Base-by-base conservation (phyloP, 2,113 vertebrate genomes). In the Progne subis region DNA sequence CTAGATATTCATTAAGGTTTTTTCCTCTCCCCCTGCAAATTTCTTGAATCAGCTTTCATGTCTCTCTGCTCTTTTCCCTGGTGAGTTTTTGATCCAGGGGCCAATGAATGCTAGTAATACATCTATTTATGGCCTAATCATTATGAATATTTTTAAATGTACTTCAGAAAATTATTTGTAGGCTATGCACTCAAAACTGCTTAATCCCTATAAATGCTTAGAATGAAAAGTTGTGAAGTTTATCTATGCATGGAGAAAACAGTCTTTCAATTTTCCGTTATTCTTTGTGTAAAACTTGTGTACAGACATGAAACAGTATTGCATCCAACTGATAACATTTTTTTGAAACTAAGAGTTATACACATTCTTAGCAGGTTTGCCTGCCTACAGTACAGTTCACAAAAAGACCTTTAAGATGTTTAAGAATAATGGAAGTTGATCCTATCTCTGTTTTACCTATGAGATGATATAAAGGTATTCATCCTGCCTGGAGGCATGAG, bases 31-130 rank as follows among this genome's bases (percentile, higher is more conserved):
- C 67, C 18, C 44, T 92, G 83, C 59, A 94, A 96, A 71, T 95
- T 97, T 82, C 95, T 90, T 94, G 81, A 85, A 85, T 94, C 76
- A 61, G 88, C 93, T 95, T 97, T 97, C 95, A 95, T 96, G 95
- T 96, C 96, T 91, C 61, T 88, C 32, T 63, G 18, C 68, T 68
- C 57, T 91, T 96, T 92, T 96, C 95, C 96, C 95, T 86, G 25
- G 50, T 93, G 95, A 94, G 44, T 15, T 82, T 78, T 84, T 94
- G 87, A 92, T 96, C 94, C 79, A 89, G 94, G 71, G 90, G 95
- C 95, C 91, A 95, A 74, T 93, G 92, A 96, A 93, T 88, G 74
- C 91, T 94, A 95, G 91, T 86, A 86, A 91, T 87, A 55, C 26
- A 82, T 84, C 86, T 93, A 92, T 95, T 97, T 95, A 96, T 88